Evolutionary conservation across 2,113 vertebrate species (phyloP), one percentile per base, ranked within the genome.

Genomic region (Limanda limanda): DNA sequence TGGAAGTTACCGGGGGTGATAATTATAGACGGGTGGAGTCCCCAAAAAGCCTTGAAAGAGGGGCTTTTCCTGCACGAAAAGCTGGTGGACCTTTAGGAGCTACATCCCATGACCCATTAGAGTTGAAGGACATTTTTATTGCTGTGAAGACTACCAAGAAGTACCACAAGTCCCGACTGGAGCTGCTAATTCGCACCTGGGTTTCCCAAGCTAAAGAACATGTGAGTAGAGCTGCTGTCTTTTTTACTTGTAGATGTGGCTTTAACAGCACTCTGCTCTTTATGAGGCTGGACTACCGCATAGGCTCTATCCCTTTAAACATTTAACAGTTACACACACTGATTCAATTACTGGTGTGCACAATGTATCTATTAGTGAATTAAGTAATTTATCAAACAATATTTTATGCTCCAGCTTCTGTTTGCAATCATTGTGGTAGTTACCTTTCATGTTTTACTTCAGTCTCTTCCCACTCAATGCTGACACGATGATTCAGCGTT

Each of bases 61-160:
- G 57, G 1, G 17, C 65, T 56, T 6, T 51, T 4, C 35, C 9
- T 57, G 31, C 13, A 45, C 40, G 54, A 55, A 72, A 62, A 31
- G 42, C 4, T 8, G 24, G 51, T 64, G 14, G 40, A 48, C 10
- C 14, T 1, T 51, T 11, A 23, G 66, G 78, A 17, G 76, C 35
- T 3, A 88, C 18, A n/a, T 83, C 60, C 58, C 81, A 72, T 27
- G 94, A 96, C 54, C 78, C 61, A 4, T 85, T 99, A 24, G 90
- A 95, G 52, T 89, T 95, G 5, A 94, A 95, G 57, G 97, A 99
- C 88, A 90, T 99, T 91, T 99, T 99, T 75, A 95, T 99, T 56
- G 98, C 98, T 0, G 96, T 99, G 59, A 99, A 98, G 91, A 99
- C 97, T 11, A 99, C 98, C 24, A 95, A 94, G 63, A 97, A 96